A percentile compares a stretch with the other conserved stretches of the same genome.
phyloP scores from a whole-genome alignment of 2,113 vertebrate genomes.

The Antechinus flavipes region DNA sequence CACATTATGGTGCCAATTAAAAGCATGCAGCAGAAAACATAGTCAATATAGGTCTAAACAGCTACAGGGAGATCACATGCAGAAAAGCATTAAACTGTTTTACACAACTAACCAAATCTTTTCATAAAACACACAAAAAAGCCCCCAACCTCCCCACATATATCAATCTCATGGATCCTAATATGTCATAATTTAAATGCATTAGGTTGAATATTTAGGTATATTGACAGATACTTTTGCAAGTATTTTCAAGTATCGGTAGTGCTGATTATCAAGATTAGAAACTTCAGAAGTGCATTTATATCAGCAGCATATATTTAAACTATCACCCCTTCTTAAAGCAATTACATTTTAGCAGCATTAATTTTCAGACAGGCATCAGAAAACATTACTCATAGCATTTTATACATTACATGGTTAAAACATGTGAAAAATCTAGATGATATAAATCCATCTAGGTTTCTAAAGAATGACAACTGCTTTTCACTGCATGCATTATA shows the following conservation, averaged over 20 bases:
- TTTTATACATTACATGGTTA: background rate
- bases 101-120: conserved; percentile 61
- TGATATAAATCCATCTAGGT: background rate
- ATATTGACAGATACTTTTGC: conserved; percentile 15
- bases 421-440: background rate
- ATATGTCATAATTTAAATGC: background rate
- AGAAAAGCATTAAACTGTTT: conserved; percentile 60
- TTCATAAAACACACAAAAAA: conserved; percentile 25
- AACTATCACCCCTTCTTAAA: background rate
- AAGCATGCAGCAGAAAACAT: conserved; percentile 86
- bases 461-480: background rate
- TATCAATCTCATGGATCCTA: conserved; percentile 42
- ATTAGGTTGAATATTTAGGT: background rate
- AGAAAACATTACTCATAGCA: background rate
- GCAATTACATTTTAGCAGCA: conserved; percentile 15
- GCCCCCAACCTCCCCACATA: conserved; percentile 48
- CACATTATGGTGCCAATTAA: conserved; percentile 57
- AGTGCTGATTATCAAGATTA: background rate
- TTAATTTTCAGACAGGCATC: background rate
- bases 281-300: background rate
- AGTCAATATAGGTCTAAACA: conserved; percentile 57
- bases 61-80: conserved; percentile 82
- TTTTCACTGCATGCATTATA: conserved; percentile 82
- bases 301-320: background rate
- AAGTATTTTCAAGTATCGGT: background rate